Conservation (phyloP, 1,140 invertebrate genomes). For the Protaetia brevitarsis region DNA sequence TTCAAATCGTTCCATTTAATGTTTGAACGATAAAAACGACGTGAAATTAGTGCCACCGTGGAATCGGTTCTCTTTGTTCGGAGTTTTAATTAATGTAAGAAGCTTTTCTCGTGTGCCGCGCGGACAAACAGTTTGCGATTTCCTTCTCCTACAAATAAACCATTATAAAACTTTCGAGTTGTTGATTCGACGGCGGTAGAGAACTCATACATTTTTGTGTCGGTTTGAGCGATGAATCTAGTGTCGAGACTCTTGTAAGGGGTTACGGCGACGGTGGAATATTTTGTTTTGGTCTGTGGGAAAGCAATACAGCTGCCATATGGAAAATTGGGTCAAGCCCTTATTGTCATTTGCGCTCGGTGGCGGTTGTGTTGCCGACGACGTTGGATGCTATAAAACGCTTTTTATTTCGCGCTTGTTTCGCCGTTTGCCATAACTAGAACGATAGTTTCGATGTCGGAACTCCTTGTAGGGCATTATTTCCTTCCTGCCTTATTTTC, state of each 20-base stretch:
- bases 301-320: not conserved
- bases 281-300: not conserved
- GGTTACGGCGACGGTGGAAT: no score
- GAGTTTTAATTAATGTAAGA: not conserved
- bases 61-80: not conserved
- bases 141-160: not conserved
- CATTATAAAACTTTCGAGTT: not conserved
- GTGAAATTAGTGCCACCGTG: not conserved
- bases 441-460: no score
- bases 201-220: no score
- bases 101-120: not conserved
- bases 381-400: not conserved
- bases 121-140: not conserved
- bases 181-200: no score
- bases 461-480: no score
- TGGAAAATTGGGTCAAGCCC: not conserved
- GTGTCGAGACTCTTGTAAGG: no score
- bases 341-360: not conserved
- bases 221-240: no score
- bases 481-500: no score
- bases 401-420: not conserved
- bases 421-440: no score
- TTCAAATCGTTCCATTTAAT: no score
- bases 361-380: not conserved
- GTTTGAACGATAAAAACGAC: no score